A percentile compares a stretch with the other conserved stretches of the same genome.
Evolutionary conservation across 2,113 vertebrate genomes (phyloP).

Genomic region (Salvelinus fontinalis): DNA sequence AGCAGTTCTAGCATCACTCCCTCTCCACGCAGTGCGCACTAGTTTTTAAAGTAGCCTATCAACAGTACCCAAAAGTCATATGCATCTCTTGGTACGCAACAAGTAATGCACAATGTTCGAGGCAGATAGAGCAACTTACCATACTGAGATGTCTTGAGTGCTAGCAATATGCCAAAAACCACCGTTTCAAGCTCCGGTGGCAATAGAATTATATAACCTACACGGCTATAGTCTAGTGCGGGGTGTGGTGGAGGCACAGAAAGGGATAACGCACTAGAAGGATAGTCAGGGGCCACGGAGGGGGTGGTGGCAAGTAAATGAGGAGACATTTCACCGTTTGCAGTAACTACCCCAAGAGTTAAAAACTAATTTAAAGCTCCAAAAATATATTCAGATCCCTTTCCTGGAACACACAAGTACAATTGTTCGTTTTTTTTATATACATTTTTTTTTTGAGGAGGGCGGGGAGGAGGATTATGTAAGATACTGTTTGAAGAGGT

Average conservation of each 20-base stretch:
- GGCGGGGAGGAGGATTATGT: too few species aligned
- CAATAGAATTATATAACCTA: constrained; percentile 42
- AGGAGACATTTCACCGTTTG: constrained; percentile 55
- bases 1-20: neutral
- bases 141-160: neutral
- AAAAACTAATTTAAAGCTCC: constrained; percentile 64
- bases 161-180: neutral
- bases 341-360: constrained; percentile 55
- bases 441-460: too few species aligned
- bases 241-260: constrained; percentile 54
- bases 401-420: constrained; percentile 41
- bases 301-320: neutral
- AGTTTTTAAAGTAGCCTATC: neutral
- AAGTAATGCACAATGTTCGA: neutral
- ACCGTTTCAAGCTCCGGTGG: constrained; percentile 22
- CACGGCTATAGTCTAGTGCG: constrained; percentile 50
- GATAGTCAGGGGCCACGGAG: constrained; percentile 35
- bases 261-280: constrained; percentile 43
- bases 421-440: too few species aligned
- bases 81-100: neutral
- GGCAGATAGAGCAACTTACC: neutral
- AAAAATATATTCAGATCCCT: constrained; percentile 66
- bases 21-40: neutral
- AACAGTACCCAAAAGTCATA: constrained; percentile 8
- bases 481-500: too few species aligned